These are phyloP conservation scores for Phyllotreta cruciferae DNA, from an alignment of 2,888 invertebrate genomes.

Conservation along the genomic window DNA sequence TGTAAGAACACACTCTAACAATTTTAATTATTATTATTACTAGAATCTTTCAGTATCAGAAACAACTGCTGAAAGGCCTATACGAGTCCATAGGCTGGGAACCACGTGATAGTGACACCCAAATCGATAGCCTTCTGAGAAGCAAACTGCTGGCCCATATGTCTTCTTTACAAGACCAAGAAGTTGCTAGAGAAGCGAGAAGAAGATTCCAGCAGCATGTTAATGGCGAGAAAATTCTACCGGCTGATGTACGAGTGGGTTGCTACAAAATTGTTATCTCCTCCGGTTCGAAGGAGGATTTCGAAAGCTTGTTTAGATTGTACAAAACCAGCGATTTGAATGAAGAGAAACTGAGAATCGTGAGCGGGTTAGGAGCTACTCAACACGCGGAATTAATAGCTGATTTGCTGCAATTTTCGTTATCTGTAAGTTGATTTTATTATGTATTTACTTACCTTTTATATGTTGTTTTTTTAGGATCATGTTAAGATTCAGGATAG, in stretches of 20 bases:
- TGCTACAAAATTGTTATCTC: slow-evolving; percentile 80
- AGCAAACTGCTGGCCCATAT: slow-evolving; percentile 83
- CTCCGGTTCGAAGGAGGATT: slow-evolving; percentile 74
- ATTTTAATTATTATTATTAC: slow-evolving; percentile 1
- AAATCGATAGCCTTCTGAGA: slow-evolving; percentile 83
- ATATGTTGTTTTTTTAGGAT: slow-evolving; percentile 64
- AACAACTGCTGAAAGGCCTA: slow-evolving; percentile 75
- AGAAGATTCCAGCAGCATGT: slow-evolving; percentile 68
- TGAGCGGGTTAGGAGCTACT: slow-evolving; percentile 82
- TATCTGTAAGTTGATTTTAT: slow-evolving; percentile 69
- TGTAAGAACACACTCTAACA: slow-evolving; percentile 36
- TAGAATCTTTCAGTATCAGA: slow-evolving; percentile 65
- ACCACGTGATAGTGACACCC: slow-evolving; percentile 76
- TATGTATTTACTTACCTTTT: slow-evolving; percentile 10
- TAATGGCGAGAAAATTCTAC: slow-evolving; percentile 67
- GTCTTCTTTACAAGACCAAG: slow-evolving; percentile 81
- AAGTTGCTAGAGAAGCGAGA: slow-evolving; percentile 79
- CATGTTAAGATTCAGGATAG: slow-evolving; percentile 92
- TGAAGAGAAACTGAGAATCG: slow-evolving; percentile 92
- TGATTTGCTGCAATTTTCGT: slow-evolving; percentile 79
- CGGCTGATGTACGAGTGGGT: slow-evolving; percentile 86
- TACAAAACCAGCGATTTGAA: slow-evolving; percentile 87
- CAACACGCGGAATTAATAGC: slow-evolving; percentile 73
- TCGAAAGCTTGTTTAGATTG: slow-evolving; percentile 77
- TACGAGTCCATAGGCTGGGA: slow-evolving; percentile 87